Evolutionary conservation across 2,113 vertebrate genomes (phyloP), one percentile per base, ranked within the genome.

Genomic region (Trochalopteron elliotii): DNA sequence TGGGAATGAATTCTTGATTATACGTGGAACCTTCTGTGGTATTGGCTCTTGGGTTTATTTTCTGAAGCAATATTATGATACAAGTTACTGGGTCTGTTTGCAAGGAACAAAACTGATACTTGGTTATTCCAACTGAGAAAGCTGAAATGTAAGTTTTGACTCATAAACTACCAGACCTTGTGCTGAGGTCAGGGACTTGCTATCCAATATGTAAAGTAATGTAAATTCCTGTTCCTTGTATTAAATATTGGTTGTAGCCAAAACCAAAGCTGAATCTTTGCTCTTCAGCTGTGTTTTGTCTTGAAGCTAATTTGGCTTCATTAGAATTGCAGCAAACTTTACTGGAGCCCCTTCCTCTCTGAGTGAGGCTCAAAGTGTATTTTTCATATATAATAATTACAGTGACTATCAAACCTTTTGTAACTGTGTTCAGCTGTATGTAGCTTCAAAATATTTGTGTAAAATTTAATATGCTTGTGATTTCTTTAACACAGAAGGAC

Each of bases 61-160:
- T 84, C 83, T 86, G 96, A 96, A 98, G 98, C 98, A 98, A 97
- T 97, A 97, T 82, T 69, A 50, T 35, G 60, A 79, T 63, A 33
- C 30, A 86, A 87, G 60, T 94, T 89, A 87, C 65, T 47, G 86
- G 67, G 82, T 78, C 63, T 14, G 0, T 87, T 87, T 94, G 79
- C 61, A 80, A 92, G 93, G 91, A 83, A 80, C 95, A 75, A 88
- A 94, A 88, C 88, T 31, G 39, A 93, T 75, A 81, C 79, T 95
- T 95, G 93, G 88, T 81, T 92, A 15, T 93, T 90, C 33, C 2
- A 1, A 31, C 60, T 86, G 79, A 79, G 31, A 52, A n/a, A 55
- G 57, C 10, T 85, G 70, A 85, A 4, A 22, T 89, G 67, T 30
- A 55, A 47, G 52, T 59, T 59, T 56, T 79, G 71, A 60, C 70